Evolutionary conservation across 2,113 vertebrate genomes (phyloP).

Genomic region (Seriola aureovittata): DNA sequence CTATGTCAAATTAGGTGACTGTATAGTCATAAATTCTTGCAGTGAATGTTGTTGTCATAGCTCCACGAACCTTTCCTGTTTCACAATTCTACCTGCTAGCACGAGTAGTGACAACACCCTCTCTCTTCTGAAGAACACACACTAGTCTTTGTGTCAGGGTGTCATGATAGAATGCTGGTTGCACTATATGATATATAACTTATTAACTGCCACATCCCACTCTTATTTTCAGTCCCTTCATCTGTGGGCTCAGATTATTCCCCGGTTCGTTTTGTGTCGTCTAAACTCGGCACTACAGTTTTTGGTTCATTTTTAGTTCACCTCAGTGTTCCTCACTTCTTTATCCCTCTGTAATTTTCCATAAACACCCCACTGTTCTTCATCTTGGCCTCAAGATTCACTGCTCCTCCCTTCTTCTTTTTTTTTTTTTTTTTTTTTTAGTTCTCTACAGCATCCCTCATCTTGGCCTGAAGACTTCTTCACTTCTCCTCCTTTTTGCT

Average conservation of each 20-base stretch:
- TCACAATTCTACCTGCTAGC: too few species aligned
- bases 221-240: too few species aligned
- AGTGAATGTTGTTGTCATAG: too few species aligned
- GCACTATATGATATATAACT: too few species aligned
- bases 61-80: too few species aligned
- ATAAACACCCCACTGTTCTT: background rate
- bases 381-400: background rate
- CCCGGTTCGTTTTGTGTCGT: background rate
- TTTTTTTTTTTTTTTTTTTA: background rate
- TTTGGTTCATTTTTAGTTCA: background rate
- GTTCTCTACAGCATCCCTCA: background rate
- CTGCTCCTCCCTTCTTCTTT: background rate
- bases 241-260: background rate
- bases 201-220: too few species aligned
- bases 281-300: background rate
- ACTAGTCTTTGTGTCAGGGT: too few species aligned
- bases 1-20: too few species aligned
- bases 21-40: too few species aligned
- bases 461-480: background rate
- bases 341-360: background rate
- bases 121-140: too few species aligned
- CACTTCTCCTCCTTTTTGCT: background rate
- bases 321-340: background rate
- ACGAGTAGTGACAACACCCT: too few species aligned
- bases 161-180: too few species aligned